Evolutionary conservation across 2,888 invertebrate genomes (phyloP), one percentile per base, ranked within the genome.

Genomic region (Spicauda simplicius): DNA sequence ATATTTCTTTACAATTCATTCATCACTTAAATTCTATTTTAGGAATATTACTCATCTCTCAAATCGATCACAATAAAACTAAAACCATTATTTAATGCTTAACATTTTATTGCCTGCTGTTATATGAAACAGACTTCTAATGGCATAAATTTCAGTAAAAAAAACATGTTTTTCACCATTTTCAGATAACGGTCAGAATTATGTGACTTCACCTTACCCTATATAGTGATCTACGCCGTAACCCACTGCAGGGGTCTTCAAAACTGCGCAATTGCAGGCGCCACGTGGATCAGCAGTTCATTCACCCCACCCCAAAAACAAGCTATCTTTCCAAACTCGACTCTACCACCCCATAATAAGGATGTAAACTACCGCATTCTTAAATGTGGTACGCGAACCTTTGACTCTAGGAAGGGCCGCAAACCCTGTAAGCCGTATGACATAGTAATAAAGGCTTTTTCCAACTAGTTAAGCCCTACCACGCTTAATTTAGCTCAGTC

Each of bases 211-310:
- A 82, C 85, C 88, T 74, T 77, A 79, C 73, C 72, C 77, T 75
- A 79, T 76, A 78, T 72, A 76, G 74, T 73, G 75, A 84, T 77
- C 79, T 86, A 85, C 85, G 82, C 80, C 80, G 80, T 86, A 84
- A 84, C 82, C 87, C 79, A 84, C 85, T 88, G 85, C 88, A 88
- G 87, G 90, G 89, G 89, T 84, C 86, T 81, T 86, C 79, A 83
- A 86, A 90, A 88, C 90, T 90, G 84, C 91, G 91, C 87, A 90
- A 80, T 87, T 90, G 88, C 88, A 88, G 79, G 76, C 80, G 78
- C 83, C 91, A 91, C 90, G 91, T 89, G 90, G 82, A 75, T 76
- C 73, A 70, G 71, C 72, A 77, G 89, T 86, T 88, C 88, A 81
- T 88, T 89, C 86, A 89, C 89, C 90, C 74, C 78, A 64, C 11